Evolutionary conservation across 2,797 vertebrate genomes (phyloP).

Genomic region (Selene dorsalis): DNA sequence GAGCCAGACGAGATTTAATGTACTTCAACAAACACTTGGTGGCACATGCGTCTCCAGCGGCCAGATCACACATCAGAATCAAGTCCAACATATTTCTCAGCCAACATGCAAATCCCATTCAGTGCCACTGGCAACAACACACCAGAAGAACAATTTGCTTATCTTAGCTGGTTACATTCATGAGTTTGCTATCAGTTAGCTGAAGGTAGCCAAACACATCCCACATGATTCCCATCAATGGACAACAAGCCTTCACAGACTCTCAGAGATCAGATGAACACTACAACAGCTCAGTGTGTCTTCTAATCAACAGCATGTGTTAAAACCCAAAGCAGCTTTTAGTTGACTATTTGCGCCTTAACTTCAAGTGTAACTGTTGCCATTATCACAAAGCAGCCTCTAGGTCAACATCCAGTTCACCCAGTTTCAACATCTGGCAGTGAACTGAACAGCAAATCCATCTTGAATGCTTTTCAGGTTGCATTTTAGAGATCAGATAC

Average conservation of each 20-base stretch:
- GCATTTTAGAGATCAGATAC: constrained; percentile 4
- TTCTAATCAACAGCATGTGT: not conserved
- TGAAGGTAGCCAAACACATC: not conserved
- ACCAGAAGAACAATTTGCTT: not conserved
- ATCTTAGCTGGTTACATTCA: not conserved
- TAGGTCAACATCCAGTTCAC: not conserved
- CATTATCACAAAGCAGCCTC: too few species aligned
- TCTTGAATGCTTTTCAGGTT: not conserved
- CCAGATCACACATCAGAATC: not conserved
- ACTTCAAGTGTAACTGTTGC: not conserved
- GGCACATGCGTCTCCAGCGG: not conserved
- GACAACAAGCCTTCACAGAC: not conserved
- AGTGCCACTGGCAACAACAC: too few species aligned
- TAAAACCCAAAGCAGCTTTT: constrained; percentile 11
- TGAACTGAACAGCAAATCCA: not conserved
- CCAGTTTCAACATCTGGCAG: not conserved
- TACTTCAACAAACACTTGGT: not conserved
- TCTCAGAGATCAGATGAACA: not conserved
- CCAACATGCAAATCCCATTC: not conserved
- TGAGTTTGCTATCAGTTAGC: not conserved
- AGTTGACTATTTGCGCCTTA: not conserved
- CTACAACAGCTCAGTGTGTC: not conserved
- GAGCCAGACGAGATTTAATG: too few species aligned
- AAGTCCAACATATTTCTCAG: not conserved
- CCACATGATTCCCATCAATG: not conserved